phyloP scores from a whole-genome alignment of 2,888 invertebrate species.

The Napeogenes inachia region DNA sequence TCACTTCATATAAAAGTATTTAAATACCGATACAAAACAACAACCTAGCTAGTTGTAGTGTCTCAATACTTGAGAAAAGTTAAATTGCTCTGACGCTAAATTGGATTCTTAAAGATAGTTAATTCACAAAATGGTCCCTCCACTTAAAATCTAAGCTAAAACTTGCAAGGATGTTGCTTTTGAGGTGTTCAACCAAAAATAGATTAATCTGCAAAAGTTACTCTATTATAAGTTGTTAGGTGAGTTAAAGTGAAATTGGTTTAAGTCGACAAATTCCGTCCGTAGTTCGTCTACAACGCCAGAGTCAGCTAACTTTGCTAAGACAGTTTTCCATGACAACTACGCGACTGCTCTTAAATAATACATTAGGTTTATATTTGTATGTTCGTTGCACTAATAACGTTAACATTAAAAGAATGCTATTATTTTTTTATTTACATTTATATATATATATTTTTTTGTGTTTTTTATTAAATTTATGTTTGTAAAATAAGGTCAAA shows the following conservation, averaged over 20 bases:
- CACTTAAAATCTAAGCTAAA: slow-evolving; percentile 11
- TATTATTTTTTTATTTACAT: neutral
- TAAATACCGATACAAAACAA: neutral
- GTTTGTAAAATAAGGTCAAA: too few species aligned
- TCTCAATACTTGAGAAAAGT: neutral
- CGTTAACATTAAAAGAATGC: neutral
- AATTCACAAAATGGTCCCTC: neutral
- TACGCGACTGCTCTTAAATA: slow-evolving; percentile 36
- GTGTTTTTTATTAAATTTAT: too few species aligned
- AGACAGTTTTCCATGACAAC: slow-evolving; percentile 47
- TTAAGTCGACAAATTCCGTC: slow-evolving; percentile 62
- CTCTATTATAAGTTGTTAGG: slow-evolving; percentile 68
- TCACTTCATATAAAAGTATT: neutral
- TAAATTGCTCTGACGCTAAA: neutral
- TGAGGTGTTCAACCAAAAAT: slow-evolving; percentile 42
- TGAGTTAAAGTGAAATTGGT: slow-evolving; percentile 59
- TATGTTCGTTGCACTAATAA: slow-evolving; percentile 14
- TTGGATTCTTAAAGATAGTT: neutral
- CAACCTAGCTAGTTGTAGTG: neutral
- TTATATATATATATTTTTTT: too few species aligned
- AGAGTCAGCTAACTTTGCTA: slow-evolving; percentile 47
- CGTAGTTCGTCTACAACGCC: slow-evolving; percentile 56
- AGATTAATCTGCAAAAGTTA: slow-evolving; percentile 66
- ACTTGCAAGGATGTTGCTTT: slow-evolving; percentile 28
- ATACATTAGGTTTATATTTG: slow-evolving; percentile 32